These are phyloP conservation scores for Eupithecia subfuscata DNA, from an alignment of 2,888 invertebrate genomes.

Conservation along the genomic window DNA sequence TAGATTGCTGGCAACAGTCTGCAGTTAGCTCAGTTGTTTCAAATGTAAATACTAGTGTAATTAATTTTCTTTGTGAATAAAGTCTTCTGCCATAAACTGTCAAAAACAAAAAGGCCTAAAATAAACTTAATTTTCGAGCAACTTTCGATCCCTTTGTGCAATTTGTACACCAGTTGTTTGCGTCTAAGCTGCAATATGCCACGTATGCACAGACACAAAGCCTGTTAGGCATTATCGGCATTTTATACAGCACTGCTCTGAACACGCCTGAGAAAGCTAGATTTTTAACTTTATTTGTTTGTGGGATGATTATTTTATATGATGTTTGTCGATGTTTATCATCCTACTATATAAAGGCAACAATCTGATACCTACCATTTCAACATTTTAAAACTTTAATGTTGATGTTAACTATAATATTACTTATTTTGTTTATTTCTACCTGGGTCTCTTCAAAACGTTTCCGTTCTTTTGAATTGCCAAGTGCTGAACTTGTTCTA, in stretches of 20 bases:
- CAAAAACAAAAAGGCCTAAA: not conserved
- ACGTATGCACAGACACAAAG: slow-evolving; percentile 53
- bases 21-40: no score
- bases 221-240: slow-evolving; percentile 59
- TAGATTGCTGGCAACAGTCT: no score
- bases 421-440: not conserved
- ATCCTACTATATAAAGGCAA: not conserved
- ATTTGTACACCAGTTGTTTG: slow-evolving; percentile 17
- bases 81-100: no score
- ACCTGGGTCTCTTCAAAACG: not conserved
- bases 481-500: not conserved
- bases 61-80: no score
- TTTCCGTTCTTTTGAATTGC: not conserved
- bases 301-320: not conserved
- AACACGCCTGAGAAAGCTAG: slow-evolving; percentile 39
- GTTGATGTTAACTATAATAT: not conserved
- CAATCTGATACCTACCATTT: not conserved
- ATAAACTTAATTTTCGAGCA: not conserved
- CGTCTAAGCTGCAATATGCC: slow-evolving; percentile 28
- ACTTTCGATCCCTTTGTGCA: slow-evolving; percentile 17
- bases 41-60: no score
- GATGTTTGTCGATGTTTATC: not conserved
- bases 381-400: not conserved
- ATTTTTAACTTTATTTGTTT: slow-evolving; percentile 39
- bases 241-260: slow-evolving; percentile 59